Conservation (phyloP, 2,797 vertebrate genomes). For the Numenius phaeopus region DNA sequence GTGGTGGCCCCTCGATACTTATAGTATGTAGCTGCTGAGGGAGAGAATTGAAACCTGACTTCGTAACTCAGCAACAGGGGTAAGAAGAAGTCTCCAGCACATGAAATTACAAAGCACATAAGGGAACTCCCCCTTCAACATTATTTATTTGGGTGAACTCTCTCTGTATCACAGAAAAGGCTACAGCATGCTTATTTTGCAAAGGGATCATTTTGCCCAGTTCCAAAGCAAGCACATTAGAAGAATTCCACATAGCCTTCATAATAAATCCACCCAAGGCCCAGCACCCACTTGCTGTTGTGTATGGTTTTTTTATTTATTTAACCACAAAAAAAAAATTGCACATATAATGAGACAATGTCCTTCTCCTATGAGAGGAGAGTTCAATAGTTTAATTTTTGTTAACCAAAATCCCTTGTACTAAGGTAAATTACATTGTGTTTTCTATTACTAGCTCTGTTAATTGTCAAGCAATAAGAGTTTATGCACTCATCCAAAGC, state of each 20-base stretch:
- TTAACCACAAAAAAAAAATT: conserved; percentile 36
- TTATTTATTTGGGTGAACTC: conserved; percentile 79
- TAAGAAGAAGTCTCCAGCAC: conserved; percentile 46
- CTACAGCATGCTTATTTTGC: conserved; percentile 74
- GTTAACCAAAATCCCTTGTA: conserved; percentile 86
- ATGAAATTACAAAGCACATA: conserved; percentile 40
- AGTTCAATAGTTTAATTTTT: conserved; percentile 91
- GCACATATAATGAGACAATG: conserved; percentile 77
- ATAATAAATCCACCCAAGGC: conserved; percentile 80
- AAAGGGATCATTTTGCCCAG: conserved; percentile 75
- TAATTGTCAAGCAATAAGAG: conserved; percentile 89
- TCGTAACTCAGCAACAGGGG: conserved; percentile 29
- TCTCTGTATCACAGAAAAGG: conserved; percentile 73
- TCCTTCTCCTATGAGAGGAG: conserved; percentile 80
- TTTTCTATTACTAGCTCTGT: conserved; percentile 88
- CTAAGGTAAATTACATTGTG: conserved; percentile 88
- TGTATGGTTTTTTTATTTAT: conserved; percentile 75
- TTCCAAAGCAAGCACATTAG: conserved; percentile 82
- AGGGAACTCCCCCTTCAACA: conserved; percentile 61
- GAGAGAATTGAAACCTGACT: conserved; percentile 22
- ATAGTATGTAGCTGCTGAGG: neutral
- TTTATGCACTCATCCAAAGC: conserved; percentile 88
- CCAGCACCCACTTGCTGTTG: conserved; percentile 70
- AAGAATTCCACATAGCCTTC: conserved; percentile 73
- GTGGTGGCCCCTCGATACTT: neutral